Percentiles rank a stretch among this genome's conserved stretches.
Evolutionary conservation across 2,888 invertebrate genomes (phyloP).

Genomic region (Brachyptera putata): DNA sequence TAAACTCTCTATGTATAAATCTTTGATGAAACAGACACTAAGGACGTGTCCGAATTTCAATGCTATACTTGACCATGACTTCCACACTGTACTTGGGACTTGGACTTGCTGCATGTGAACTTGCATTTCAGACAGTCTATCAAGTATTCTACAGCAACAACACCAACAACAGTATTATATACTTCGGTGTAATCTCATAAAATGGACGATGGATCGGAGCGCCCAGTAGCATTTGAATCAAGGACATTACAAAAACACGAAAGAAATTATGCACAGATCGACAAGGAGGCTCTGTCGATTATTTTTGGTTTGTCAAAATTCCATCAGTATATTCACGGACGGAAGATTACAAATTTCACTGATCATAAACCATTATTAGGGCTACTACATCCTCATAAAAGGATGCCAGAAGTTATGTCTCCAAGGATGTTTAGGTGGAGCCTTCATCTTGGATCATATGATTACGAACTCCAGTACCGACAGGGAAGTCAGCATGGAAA

Average conservation of each 20-base stretch:
- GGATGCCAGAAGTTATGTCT: slow-evolving; percentile 23
- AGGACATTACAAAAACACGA: slow-evolving; percentile 37
- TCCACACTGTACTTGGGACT: too few relatives aligned
- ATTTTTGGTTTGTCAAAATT: slow-evolving; percentile 42
- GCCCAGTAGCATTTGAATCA: slow-evolving; percentile 39
- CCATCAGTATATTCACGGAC: slow-evolving; percentile 38
- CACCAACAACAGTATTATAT: too few relatives aligned
- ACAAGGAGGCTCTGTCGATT: slow-evolving; percentile 39
- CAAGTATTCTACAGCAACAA: too few relatives aligned
- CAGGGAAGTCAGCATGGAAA: slow-evolving; percentile 15
- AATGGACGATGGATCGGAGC: slow-evolving; percentile 26
- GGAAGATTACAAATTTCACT: slow-evolving; percentile 15
- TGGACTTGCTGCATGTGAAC: too few relatives aligned
- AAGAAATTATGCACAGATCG: slow-evolving; percentile 37
- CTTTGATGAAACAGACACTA: too few relatives aligned
- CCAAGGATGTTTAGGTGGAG: slow-evolving; percentile 23
- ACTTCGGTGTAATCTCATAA: slow-evolving; percentile 38
- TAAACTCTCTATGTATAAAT: too few relatives aligned
- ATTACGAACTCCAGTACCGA: slow-evolving; percentile 21
- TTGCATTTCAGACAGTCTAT: too few relatives aligned
- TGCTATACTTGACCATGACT: too few relatives aligned
- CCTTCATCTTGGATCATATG: slow-evolving; percentile 23
- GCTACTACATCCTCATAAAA: slow-evolving; percentile 26
- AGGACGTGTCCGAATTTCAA: too few relatives aligned
- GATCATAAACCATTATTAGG: slow-evolving; percentile 31